A percentile compares a stretch with the other conserved stretches of the same genome.
Evolutionary conservation across 2,797 vertebrate species (phyloP).

Genomic region (Diplodus puntazzo): DNA sequence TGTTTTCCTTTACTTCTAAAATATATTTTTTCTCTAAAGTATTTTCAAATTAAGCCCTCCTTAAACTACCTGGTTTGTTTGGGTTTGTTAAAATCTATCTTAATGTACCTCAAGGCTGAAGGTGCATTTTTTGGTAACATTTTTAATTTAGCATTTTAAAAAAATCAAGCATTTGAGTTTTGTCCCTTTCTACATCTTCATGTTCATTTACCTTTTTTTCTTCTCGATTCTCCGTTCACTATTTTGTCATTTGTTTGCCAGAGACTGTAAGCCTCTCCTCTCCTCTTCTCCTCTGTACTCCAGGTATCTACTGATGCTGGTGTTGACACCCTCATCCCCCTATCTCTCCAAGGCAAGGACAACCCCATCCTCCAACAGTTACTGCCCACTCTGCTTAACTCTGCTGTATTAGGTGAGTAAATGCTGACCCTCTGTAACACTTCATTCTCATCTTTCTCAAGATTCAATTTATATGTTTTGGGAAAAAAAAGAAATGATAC

Average conservation of each 20-base stretch:
- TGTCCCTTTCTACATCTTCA: neutral
- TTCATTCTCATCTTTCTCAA: neutral
- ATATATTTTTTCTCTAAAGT: neutral
- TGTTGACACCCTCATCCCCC: conserved; percentile 82
- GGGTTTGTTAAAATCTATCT: neutral
- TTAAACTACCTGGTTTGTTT: conserved; percentile 5
- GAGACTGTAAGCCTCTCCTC: neutral
- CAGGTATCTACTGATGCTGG: conserved; percentile 79
- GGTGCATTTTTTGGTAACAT: neutral
- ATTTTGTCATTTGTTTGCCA: neutral
- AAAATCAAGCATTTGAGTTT: neutral
- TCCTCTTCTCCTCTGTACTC: neutral
- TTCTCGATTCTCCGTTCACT: neutral
- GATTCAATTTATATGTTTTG: neutral
- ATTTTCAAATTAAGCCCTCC: conserved; percentile 2
- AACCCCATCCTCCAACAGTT: conserved; percentile 84
- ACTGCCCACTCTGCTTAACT: conserved; percentile 87
- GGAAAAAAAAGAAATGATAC: neutral
- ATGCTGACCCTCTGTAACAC: neutral
- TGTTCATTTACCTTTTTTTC: neutral
- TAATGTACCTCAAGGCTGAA: neutral
- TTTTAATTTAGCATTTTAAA: neutral
- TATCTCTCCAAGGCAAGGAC: conserved; percentile 84
- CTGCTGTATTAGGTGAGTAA: conserved; percentile 87
- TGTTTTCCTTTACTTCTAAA: neutral